Conservation (phyloP, 2,888 invertebrate genomes). For the Penaeus monodon region DNA sequence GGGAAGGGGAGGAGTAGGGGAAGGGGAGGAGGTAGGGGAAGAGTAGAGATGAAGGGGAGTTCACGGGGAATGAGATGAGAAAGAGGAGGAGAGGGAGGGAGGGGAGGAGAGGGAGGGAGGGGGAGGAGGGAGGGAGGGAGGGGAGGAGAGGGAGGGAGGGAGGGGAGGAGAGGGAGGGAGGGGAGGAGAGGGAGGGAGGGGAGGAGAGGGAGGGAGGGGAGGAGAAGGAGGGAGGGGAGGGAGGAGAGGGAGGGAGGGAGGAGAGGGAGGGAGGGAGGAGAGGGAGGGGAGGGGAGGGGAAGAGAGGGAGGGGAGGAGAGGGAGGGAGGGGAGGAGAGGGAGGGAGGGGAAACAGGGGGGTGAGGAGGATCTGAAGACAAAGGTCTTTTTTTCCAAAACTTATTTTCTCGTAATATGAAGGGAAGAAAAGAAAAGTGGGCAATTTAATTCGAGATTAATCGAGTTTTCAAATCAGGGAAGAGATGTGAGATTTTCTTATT, state of each 20-base stretch:
- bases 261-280: background rate
- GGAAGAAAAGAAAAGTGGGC: no score
- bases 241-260: background rate
- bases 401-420: no score
- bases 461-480: no score
- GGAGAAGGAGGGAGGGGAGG: background rate
- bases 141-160: background rate
- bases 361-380: no score
- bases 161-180: background rate
- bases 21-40: background rate
- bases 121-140: background rate
- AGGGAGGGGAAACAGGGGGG: background rate
- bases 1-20: background rate
- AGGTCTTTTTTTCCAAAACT: no score
- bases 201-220: background rate
- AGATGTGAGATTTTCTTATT: no score
- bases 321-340: background rate
- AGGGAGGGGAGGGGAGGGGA: rapidly evolving
- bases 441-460: no score
- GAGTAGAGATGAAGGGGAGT: background rate
- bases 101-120: background rate
- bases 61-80: background rate
- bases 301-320: background rate
- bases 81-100: background rate
- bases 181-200: background rate